A percentile compares a stretch with the other conserved stretches of the same genome.
phyloP scores from a whole-genome alignment of 2,113 vertebrate genomes.

The Anolis sagrei region DNA sequence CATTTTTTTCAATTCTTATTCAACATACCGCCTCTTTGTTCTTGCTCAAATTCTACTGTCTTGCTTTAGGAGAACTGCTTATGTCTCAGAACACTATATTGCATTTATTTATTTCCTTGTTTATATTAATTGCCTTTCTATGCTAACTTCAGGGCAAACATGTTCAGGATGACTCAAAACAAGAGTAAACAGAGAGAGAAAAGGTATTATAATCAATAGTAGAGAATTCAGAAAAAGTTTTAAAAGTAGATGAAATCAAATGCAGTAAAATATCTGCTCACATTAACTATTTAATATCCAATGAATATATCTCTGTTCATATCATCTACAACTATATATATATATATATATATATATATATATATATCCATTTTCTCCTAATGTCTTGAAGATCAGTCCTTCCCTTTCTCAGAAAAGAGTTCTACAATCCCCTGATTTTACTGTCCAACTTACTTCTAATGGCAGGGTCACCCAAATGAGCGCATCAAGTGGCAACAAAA shows the following conservation, averaged over 20 bases:
- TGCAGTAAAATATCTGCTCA: neutral
- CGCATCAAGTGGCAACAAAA: neutral
- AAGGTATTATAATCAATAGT: neutral
- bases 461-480: neutral
- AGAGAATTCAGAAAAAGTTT: neutral
- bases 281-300: neutral
- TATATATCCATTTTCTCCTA: neutral
- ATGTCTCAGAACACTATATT: neutral
- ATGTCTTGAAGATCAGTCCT: neutral
- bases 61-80: slow-evolving; percentile 25
- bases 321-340: no score
- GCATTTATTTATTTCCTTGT: neutral
- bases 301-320: no score
- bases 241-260: neutral
- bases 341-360: no score
- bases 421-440: neutral
- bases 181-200: neutral
- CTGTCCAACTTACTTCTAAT: neutral
- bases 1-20: slow-evolving; percentile 11
- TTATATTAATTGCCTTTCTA: neutral
- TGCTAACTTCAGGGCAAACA: neutral
- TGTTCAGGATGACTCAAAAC: neutral
- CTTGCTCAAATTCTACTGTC: slow-evolving; percentile 31
- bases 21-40: slow-evolving; percentile 22
- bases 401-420: neutral